Evolutionary conservation across 2,797 vertebrate species (phyloP).

Genomic region (Clarias platycephalus): DNA sequence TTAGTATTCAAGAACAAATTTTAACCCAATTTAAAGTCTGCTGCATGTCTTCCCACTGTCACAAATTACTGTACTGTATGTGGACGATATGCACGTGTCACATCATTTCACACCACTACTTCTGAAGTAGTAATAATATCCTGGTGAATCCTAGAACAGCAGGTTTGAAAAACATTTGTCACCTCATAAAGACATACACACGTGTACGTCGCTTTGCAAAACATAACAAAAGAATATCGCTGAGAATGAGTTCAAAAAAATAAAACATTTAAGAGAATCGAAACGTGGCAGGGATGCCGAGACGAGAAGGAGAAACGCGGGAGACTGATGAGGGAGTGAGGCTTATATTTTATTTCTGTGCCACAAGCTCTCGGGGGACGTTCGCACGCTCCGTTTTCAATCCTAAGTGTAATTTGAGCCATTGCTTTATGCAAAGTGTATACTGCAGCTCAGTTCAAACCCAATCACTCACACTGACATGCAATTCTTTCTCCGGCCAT

Average conservation of each 20-base stretch:
- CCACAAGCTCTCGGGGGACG: conserved; percentile 76
- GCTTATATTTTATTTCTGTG: conserved; percentile 77
- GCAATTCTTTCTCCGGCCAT: conserved; percentile 74
- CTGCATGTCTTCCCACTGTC: not conserved
- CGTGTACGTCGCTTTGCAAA: not conserved
- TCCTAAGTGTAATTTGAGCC: conserved; percentile 80
- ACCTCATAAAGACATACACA: not conserved
- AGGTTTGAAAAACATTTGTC: not conserved
- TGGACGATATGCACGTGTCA: not conserved
- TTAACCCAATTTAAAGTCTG: not conserved
- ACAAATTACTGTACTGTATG: not conserved
- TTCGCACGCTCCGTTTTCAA: conserved; percentile 76
- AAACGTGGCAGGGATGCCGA: conserved; percentile 16
- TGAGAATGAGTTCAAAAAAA: not conserved
- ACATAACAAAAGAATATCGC: not conserved
- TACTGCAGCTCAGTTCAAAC: conserved; percentile 79
- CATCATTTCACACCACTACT: not conserved
- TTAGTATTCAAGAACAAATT: not conserved
- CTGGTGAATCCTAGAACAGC: not conserved
- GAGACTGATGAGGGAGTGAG: conserved; percentile 48
- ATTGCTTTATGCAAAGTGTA: conserved; percentile 77
- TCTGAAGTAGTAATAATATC: not conserved
- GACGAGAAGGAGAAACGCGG: conserved; percentile 58
- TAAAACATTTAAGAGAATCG: conserved; percentile 2
- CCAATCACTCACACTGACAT: conserved; percentile 80